phyloP scores from a whole-genome alignment of 2,888 invertebrate species.

The Sipunculus nudus region DNA sequence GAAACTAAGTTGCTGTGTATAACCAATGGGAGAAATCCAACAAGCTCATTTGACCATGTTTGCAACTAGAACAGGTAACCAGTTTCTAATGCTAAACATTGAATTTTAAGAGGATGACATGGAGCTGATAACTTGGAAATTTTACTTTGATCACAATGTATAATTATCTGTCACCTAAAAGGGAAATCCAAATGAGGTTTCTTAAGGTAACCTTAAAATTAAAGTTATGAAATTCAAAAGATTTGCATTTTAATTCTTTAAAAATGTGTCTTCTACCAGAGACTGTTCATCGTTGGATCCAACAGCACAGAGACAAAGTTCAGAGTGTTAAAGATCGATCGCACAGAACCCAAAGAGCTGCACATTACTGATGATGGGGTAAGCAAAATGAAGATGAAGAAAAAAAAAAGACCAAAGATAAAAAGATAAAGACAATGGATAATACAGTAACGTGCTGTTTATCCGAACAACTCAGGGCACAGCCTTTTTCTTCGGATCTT shows the following conservation, averaged over 20 bases:
- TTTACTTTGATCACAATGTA: too few relatives aligned
- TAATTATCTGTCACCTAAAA: too few relatives aligned
- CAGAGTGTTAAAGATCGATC: slow-evolving; percentile 91
- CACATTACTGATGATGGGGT: slow-evolving; percentile 82
- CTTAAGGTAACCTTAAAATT: neutral
- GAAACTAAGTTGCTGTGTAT: too few relatives aligned
- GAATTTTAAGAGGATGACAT: too few relatives aligned
- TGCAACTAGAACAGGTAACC: too few relatives aligned
- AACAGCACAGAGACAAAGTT: slow-evolving; percentile 92
- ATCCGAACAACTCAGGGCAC: too few relatives aligned
- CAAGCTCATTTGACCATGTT: too few relatives aligned
- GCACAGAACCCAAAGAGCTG: slow-evolving; percentile 84
- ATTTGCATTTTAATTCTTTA: neutral
- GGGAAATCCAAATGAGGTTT: too few relatives aligned
- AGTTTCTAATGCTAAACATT: too few relatives aligned
- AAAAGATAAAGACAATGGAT: neutral
- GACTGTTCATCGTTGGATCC: slow-evolving; percentile 93
- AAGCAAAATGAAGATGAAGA: slow-evolving; percentile 8
- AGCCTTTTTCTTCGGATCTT: too few relatives aligned
- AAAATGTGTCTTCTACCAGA: slow-evolving; percentile 70
- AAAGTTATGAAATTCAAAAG: neutral
- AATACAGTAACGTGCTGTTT: neutral
- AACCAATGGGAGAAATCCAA: too few relatives aligned
- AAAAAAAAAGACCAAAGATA: neutral
- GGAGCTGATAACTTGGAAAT: too few relatives aligned